A percentile compares a stretch with the other conserved stretches of the same genome.
These are phyloP conservation scores for Anthopleura xanthogrammica DNA, from an alignment of 92 coral and sea anemone species.

Conservation along the genomic window DNA sequence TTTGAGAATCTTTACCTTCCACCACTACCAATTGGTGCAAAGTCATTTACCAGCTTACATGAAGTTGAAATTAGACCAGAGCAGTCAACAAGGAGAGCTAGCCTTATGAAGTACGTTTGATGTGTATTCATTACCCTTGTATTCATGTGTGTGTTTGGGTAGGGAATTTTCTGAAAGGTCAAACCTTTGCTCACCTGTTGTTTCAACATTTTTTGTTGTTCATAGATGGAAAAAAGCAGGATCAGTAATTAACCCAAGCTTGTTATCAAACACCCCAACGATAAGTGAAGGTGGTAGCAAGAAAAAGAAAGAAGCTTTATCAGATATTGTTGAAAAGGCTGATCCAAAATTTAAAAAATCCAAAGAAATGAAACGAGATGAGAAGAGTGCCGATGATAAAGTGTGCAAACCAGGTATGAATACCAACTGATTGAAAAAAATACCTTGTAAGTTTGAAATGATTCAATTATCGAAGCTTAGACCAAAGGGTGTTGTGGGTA, in stretches of 20 bases:
- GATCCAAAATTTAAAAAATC: constrained; percentile 54
- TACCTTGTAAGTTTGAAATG: too few species aligned
- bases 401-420: constrained; percentile 82
- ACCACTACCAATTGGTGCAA: constrained; percentile 76
- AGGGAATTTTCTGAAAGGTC: too few species aligned
- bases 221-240: constrained; percentile 52
- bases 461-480: too few species aligned
- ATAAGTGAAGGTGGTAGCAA: constrained; percentile 39
- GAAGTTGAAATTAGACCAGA: constrained; percentile 18
- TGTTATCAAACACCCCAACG: constrained; percentile 44
- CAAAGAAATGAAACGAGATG: constrained; percentile 64
- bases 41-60: constrained; percentile 60
- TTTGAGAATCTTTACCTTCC: constrained; percentile 86
- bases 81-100: constrained; percentile 39
- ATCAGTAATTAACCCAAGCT: constrained; percentile 42
- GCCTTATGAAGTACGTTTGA: constrained; percentile 37
- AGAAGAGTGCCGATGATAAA: constrained; percentile 75
- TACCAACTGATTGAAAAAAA: not conserved
- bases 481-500: not conserved
- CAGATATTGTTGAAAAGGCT: constrained; percentile 72
- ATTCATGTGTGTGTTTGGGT: too few species aligned
- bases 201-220: not conserved
- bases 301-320: constrained; percentile 58
- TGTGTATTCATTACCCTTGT: too few species aligned
- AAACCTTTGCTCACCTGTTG: not conserved